Percentiles rank a stretch among this genome's conserved stretches.
Conservation (phyloP, 2,113 vertebrate species). For the Bubo scandiacus region DNA sequence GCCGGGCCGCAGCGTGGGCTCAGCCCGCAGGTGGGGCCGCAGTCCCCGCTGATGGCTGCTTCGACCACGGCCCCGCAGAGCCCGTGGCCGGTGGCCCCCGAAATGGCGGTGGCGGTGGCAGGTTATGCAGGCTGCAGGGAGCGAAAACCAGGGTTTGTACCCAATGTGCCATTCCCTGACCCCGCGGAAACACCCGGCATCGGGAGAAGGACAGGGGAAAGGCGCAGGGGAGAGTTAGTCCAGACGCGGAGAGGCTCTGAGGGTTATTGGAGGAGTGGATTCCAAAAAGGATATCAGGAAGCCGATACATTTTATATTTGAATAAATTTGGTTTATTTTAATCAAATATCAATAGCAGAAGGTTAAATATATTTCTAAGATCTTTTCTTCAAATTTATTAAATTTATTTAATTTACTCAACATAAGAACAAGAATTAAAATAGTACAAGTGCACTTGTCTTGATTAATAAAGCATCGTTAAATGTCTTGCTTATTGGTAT, state of each 20-base stretch:
- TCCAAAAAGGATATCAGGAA: background rate
- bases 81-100: background rate
- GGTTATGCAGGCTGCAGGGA: background rate
- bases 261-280: background rate
- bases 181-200: background rate
- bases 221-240: background rate
- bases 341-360: slow-evolving; percentile 64
- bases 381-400: slow-evolving; percentile 58
- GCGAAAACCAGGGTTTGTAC: background rate
- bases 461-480: slow-evolving; percentile 74
- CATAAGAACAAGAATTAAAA: slow-evolving; percentile 45
- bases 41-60: background rate
- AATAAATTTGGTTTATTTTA: slow-evolving; percentile 61
- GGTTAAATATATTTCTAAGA: slow-evolving; percentile 69
- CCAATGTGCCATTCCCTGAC: accelerated
- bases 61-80: too few species aligned
- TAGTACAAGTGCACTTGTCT: slow-evolving; percentile 76
- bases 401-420: slow-evolving; percentile 75
- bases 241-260: background rate
- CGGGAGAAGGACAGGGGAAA: background rate
- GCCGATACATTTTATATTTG: background rate
- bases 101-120: too few species aligned
- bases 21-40: too few species aligned
- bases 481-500: slow-evolving; percentile 52
- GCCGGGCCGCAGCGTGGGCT: too few species aligned